Evolutionary conservation across 1,140 invertebrate genomes (phyloP).

Genomic region (Asobara japonica): DNA sequence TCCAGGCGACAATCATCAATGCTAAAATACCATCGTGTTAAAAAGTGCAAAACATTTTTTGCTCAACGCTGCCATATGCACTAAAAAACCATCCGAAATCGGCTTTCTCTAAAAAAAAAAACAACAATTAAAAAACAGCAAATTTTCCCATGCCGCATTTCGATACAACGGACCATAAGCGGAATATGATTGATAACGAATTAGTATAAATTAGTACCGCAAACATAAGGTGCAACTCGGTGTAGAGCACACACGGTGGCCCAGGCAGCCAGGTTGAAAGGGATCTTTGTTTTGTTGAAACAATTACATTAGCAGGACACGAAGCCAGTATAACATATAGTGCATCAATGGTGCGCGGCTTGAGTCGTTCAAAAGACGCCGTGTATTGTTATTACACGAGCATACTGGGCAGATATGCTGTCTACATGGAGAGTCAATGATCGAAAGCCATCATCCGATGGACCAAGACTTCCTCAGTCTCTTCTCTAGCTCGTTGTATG

Average conservation of each 20-base stretch:
- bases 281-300: conserved; percentile 33
- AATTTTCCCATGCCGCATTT: too few relatives aligned
- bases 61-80: neutral
- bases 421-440: conserved; percentile 34
- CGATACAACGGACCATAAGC: too few relatives aligned
- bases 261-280: conserved; percentile 20
- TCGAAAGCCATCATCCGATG: conserved; percentile 22
- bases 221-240: too few relatives aligned
- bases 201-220: too few relatives aligned
- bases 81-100: too few relatives aligned
- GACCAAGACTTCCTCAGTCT: conserved; percentile 25
- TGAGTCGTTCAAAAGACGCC: neutral
- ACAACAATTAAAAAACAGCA: too few relatives aligned
- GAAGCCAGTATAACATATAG: neutral
- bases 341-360: neutral
- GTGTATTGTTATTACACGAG: too few relatives aligned
- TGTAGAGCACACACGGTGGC: too few relatives aligned
- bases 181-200: too few relatives aligned
- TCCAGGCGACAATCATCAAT: neutral
- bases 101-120: too few relatives aligned
- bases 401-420: too few relatives aligned
- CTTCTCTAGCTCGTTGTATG: conserved; percentile 8
- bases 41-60: neutral
- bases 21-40: conserved; percentile 1
- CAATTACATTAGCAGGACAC: conserved; percentile 28